Evolutionary conservation across 2,888 invertebrate genomes (phyloP).

Genomic region (Cosmopolites sordidus): DNA sequence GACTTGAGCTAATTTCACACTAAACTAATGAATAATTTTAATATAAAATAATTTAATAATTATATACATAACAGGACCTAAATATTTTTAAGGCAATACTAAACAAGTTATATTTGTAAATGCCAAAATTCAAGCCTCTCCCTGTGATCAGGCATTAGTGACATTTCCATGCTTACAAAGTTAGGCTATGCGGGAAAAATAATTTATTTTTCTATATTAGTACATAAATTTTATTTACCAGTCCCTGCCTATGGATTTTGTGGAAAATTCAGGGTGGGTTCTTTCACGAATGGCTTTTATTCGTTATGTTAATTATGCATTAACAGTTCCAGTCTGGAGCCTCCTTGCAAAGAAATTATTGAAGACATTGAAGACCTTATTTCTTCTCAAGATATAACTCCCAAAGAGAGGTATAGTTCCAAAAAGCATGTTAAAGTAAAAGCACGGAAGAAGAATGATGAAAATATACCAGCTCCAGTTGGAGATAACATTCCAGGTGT

Average conservation of each 20-base stretch:
- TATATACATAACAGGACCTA: too few relatives aligned
- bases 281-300: background rate
- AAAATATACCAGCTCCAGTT: conserved; percentile 17
- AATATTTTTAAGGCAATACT: too few relatives aligned
- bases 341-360: conserved; percentile 61
- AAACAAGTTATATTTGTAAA: too few relatives aligned
- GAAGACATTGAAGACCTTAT: conserved; percentile 84
- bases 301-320: background rate
- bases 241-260: conserved; percentile 19
- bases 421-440: conserved; percentile 67
- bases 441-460: conserved; percentile 38
- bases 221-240: too few relatives aligned
- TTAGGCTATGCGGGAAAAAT: too few relatives aligned
- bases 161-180: too few relatives aligned
- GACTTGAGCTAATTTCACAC: too few relatives aligned
- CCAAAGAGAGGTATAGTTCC: conserved; percentile 70
- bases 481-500: conserved; percentile 60
- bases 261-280: conserved; percentile 11
- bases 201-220: too few relatives aligned
- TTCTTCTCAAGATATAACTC: conserved; percentile 73
- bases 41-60: too few relatives aligned
- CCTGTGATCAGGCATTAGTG: too few relatives aligned
- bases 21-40: too few relatives aligned
- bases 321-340: conserved; percentile 19
- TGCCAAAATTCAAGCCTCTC: too few relatives aligned